Conservation (phyloP, 2,797 vertebrate genomes). For the Acomys russatus region DNA sequence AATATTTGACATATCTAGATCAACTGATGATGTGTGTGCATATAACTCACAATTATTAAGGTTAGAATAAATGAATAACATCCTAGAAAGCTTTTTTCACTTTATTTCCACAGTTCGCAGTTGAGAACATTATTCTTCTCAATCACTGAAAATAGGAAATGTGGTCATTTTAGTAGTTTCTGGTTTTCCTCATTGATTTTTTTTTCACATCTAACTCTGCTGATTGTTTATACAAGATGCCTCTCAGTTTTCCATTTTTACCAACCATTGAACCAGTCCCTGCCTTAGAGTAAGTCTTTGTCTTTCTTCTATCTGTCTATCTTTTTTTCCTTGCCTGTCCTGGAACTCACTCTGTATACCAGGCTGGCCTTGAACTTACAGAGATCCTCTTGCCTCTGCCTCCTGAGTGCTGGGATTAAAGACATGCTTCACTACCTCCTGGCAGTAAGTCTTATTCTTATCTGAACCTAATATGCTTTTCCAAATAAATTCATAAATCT, state of each 20-base stretch:
- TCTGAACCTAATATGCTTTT: slow-evolving; percentile 9
- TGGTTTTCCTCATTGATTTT: not conserved
- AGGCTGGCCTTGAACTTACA: too few species aligned
- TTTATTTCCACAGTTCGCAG: not conserved
- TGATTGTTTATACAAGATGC: slow-evolving; percentile 14
- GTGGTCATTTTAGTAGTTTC: not conserved
- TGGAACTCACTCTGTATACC: too few species aligned
- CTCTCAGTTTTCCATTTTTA: not conserved
- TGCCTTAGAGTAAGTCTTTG: not conserved
- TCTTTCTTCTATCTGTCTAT: too few species aligned
- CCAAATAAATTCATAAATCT: not conserved
- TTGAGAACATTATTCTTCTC: not conserved
- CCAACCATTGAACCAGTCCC: not conserved
- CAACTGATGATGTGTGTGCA: not conserved
- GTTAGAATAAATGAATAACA: not conserved
- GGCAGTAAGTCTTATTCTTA: not conserved
- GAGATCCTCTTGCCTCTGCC: too few species aligned
- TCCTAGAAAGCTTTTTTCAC: not conserved
- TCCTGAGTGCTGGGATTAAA: too few species aligned
- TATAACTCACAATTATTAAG: slow-evolving; percentile 11
- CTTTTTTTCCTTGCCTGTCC: too few species aligned
- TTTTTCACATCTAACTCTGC: not conserved
- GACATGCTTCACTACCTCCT: too few species aligned
- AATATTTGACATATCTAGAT: slow-evolving; percentile 23
- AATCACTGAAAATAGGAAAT: not conserved